These are phyloP conservation scores for Larimichthys polyactis DNA, from an alignment of 2,113 vertebrate species.

Conservation along the genomic window DNA sequence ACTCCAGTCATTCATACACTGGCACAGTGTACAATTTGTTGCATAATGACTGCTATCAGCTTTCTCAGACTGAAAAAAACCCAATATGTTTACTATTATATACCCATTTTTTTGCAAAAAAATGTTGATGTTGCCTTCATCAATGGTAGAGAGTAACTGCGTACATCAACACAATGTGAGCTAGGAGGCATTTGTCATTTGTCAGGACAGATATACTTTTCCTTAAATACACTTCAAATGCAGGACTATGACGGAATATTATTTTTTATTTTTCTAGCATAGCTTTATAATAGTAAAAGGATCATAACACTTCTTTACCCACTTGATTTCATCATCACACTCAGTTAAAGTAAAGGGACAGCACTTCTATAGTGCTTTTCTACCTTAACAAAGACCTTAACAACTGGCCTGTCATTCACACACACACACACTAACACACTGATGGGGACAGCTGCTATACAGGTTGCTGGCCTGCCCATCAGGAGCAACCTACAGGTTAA, in stretches of 20 bases:
- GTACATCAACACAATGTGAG: neutral
- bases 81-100: neutral
- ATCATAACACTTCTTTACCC: neutral
- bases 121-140: neutral
- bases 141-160: neutral
- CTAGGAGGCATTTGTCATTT: neutral
- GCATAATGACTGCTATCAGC: neutral
- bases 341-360: neutral
- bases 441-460: too few relatives aligned
- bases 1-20: neutral
- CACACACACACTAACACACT: too few relatives aligned
- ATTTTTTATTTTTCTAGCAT: neutral
- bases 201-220: neutral
- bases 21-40: neutral
- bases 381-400: neutral
- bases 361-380: neutral
- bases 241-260: neutral
- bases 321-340: neutral
- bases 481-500: neutral
- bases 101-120: too few relatives aligned
- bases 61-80: neutral
- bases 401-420: neutral
- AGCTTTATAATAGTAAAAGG: neutral
- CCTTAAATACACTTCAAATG: neutral
- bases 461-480: neutral